Percentiles rank a stretch among this genome's conserved stretches.
Evolutionary conservation across 1,140 invertebrate genomes (phyloP).

Genomic region (Panulirus ornatus): DNA sequence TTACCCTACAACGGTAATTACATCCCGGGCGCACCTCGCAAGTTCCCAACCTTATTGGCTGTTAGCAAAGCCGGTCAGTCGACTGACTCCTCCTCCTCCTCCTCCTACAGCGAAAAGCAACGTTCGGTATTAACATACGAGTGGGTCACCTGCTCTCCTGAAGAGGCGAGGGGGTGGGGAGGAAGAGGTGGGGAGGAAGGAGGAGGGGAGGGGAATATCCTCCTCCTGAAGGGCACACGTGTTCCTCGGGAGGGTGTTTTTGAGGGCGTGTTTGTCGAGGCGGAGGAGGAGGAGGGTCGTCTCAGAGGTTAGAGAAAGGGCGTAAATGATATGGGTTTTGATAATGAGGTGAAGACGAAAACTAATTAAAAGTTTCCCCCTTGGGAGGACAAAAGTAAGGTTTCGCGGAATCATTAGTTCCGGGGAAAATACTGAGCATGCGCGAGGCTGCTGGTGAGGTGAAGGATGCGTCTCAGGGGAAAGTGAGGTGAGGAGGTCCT

Average conservation of each 20-base stretch:
- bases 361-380: slow-evolving; percentile 46
- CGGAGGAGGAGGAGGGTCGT: background rate
- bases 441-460: background rate
- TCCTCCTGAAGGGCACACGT: too few relatives aligned
- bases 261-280: too few relatives aligned
- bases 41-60: too few relatives aligned
- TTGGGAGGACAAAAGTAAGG: slow-evolving; percentile 38
- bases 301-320: background rate
- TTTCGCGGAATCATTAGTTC: slow-evolving; percentile 31
- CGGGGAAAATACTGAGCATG: background rate
- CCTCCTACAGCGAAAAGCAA: too few relatives aligned
- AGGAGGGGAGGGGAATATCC: background rate
- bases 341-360: slow-evolving; percentile 58
- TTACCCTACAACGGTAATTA: too few relatives aligned
- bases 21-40: too few relatives aligned
- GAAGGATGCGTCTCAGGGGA: background rate
- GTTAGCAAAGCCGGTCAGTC: too few relatives aligned
- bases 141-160: too few relatives aligned
- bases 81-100: too few relatives aligned
- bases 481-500: background rate
- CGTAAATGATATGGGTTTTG: slow-evolving; percentile 49
- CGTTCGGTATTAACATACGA: too few relatives aligned
- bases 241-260: too few relatives aligned
- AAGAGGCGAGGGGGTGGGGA: background rate
- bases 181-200: background rate